phyloP scores from a whole-genome alignment of 1,140 invertebrate species.

The Drosophila saltans region DNA sequence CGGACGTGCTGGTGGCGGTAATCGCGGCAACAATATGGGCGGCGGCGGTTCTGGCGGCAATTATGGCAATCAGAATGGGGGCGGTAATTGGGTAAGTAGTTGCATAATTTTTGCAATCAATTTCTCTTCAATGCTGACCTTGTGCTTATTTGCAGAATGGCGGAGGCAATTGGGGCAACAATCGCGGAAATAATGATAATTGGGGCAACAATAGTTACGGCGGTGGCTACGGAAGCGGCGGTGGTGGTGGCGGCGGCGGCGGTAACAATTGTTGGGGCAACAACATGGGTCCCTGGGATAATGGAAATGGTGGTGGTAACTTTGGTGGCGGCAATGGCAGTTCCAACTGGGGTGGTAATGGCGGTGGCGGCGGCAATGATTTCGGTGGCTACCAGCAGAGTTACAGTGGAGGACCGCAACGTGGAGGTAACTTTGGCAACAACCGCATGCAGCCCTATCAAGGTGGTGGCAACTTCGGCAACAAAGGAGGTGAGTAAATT shows the following conservation, averaged over 20 bases:
- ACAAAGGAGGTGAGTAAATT: slow-evolving; percentile 79
- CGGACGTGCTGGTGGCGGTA: slow-evolving; percentile 58
- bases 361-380: slow-evolving; percentile 84
- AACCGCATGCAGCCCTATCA: slow-evolving; percentile 85
- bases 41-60: slow-evolving; percentile 70
- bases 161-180: slow-evolving; percentile 89
- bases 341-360: slow-evolving; percentile 71
- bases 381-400: slow-evolving; percentile 90
- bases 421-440: slow-evolving; percentile 85
- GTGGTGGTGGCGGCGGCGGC: slow-evolving; percentile 49
- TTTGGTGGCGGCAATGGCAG: slow-evolving; percentile 51
- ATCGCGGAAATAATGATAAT: slow-evolving; percentile 86
- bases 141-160: slow-evolving; percentile 54
- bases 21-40: slow-evolving; percentile 65
- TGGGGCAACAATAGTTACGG: slow-evolving; percentile 85
- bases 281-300: slow-evolving; percentile 84
- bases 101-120: slow-evolving; percentile 82
- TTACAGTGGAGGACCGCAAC: slow-evolving; percentile 88
- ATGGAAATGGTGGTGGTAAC: slow-evolving; percentile 72
- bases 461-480: slow-evolving; percentile 67
- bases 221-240: slow-evolving; percentile 62
- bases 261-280: slow-evolving; percentile 82
- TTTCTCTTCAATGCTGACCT: not conserved
- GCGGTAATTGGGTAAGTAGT: slow-evolving; percentile 85
- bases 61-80: slow-evolving; percentile 73